Evolutionary conservation across 2,113 vertebrate species (phyloP).

Genomic region (Burhinus bistriatus): DNA sequence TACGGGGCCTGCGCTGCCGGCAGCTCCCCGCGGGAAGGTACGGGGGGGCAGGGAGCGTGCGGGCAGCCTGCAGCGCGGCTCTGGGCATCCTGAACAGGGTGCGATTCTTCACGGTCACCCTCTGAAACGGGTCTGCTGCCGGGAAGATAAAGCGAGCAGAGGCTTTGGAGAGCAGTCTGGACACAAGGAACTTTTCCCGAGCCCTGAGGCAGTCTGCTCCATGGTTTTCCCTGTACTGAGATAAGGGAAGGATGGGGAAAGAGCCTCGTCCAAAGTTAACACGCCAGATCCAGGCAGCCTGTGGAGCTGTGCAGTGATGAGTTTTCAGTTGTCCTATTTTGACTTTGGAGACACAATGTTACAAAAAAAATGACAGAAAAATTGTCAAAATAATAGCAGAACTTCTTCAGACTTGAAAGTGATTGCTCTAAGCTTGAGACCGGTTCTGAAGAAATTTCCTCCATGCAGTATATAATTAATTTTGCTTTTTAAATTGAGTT

Average conservation of each 20-base stretch:
- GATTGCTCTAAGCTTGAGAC: background rate
- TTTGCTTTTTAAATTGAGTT: background rate
- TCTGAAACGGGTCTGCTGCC: background rate
- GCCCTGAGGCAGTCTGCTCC: accelerated
- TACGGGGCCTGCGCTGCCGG: background rate
- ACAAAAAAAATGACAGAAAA: background rate
- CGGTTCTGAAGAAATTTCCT: background rate
- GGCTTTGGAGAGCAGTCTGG: background rate
- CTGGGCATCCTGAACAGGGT: accelerated
- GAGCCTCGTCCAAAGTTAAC: background rate
- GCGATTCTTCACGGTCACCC: accelerated
- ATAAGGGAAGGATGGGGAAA: background rate
- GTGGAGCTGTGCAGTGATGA: background rate
- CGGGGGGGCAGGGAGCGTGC: background rate
- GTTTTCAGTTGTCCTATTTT: background rate
- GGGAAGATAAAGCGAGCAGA: background rate
- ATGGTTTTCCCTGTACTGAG: background rate
- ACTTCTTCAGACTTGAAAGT: background rate
- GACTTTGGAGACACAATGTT: background rate
- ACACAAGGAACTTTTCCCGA: accelerated
- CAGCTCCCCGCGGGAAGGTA: too few relatives aligned
- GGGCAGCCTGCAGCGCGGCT: background rate
- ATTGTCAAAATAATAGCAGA: background rate
- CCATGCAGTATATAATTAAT: background rate
- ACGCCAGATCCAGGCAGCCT: background rate